Percentiles rank a stretch among this genome's conserved stretches.
Conservation (phyloP, 2,888 invertebrate genomes). For the Galerucella pusilla region DNA sequence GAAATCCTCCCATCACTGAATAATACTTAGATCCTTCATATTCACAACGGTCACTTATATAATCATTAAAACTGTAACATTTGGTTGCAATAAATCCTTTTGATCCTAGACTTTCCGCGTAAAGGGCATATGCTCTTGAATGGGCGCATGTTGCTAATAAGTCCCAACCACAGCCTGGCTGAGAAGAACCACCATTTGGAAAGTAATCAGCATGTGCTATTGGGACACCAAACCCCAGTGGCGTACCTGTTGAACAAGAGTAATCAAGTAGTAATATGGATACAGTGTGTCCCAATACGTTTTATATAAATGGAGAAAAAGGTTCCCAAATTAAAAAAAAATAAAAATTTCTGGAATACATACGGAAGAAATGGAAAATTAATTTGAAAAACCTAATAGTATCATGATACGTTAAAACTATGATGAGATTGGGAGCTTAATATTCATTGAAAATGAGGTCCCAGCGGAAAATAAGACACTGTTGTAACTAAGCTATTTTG, state of each 20-base stretch:
- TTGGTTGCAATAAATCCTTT: slow-evolving; percentile 36
- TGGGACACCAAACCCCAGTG: slow-evolving; percentile 43
- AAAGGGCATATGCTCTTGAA: slow-evolving; percentile 62
- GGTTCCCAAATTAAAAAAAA: too few relatives aligned
- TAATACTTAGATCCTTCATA: slow-evolving; percentile 10
- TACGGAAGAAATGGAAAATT: too few relatives aligned
- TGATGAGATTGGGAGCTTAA: too few relatives aligned
- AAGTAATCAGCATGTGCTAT: slow-evolving; percentile 59
- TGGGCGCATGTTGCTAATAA: slow-evolving; percentile 62
- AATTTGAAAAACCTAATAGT: too few relatives aligned
- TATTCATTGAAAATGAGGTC: too few relatives aligned
- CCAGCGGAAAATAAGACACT: too few relatives aligned
- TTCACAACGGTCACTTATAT: slow-evolving; percentile 30
- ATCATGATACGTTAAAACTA: too few relatives aligned
- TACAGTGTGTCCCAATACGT: too few relatives aligned
- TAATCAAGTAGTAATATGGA: not conserved
- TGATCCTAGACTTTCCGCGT: slow-evolving; percentile 61
- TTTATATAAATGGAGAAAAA: too few relatives aligned
- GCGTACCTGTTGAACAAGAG: slow-evolving; percentile 22
- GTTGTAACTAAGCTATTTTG: too few relatives aligned
- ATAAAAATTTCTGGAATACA: too few relatives aligned
- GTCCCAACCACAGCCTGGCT: slow-evolving; percentile 59
- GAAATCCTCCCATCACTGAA: slow-evolving; percentile 43
- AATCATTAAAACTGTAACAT: slow-evolving; percentile 38
- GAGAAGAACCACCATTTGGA: slow-evolving; percentile 58